Evolutionary conservation across 2,113 vertebrate species (phyloP).

Genomic region (Caretta caretta): DNA sequence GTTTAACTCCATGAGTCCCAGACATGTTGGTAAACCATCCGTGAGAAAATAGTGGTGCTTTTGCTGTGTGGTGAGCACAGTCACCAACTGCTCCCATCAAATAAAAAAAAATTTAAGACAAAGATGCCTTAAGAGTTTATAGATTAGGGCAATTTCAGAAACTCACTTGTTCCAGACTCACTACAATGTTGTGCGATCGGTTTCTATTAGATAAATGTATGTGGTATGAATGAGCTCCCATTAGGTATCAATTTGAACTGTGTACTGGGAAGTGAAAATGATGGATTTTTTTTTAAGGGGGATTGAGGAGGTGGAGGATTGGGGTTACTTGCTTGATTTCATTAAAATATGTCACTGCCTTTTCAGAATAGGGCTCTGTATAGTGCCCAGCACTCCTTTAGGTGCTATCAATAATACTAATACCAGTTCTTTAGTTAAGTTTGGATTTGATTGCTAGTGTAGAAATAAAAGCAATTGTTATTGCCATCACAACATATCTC

Average conservation of each 20-base stretch:
- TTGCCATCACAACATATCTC: too few species aligned
- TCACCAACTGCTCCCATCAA: rapidly evolving
- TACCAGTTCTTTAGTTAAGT: not conserved
- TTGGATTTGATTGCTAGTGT: slow-evolving; percentile 1
- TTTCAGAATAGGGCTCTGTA: not conserved
- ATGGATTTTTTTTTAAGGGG: not conserved
- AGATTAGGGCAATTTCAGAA: rapidly evolving
- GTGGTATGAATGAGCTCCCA: rapidly evolving
- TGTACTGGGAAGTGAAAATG: not conserved
- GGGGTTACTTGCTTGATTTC: not conserved
- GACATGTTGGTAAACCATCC: not conserved
- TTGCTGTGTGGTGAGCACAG: not conserved
- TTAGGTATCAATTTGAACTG: rapidly evolving
- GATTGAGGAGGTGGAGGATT: not conserved
- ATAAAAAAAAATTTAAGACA: rapidly evolving
- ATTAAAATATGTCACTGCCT: not conserved
- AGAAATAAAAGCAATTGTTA: not conserved
- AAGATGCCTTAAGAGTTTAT: not conserved
- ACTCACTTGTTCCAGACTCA: rapidly evolving
- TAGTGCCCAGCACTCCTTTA: not conserved
- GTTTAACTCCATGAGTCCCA: slow-evolving; percentile 79
- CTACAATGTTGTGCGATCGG: rapidly evolving
- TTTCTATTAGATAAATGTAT: rapidly evolving
- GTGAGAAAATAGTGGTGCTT: slow-evolving; percentile 1
- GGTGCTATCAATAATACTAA: not conserved